These are phyloP conservation scores for Lamprotornis superbus DNA, from an alignment of 2,113 vertebrate genomes.

Conservation along the genomic window DNA sequence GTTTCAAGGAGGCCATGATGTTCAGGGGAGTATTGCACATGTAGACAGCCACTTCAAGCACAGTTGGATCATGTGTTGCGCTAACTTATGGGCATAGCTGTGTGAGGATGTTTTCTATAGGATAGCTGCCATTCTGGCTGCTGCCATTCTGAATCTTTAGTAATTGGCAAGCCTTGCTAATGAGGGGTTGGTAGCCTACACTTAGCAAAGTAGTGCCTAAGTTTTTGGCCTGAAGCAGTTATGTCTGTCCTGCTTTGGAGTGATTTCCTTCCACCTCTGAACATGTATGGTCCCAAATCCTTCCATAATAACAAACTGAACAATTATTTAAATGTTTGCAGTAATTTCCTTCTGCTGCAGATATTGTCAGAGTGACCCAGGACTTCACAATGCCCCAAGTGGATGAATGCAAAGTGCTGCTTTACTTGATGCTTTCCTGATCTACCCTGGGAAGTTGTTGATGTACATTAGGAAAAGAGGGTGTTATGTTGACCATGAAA, in stretches of 20 bases:
- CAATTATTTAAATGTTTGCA: constrained; percentile 43
- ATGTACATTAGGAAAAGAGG: constrained; percentile 12
- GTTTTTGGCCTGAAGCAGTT: neutral
- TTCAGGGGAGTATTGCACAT: neutral
- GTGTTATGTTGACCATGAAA: neutral
- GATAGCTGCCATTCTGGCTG: neutral
- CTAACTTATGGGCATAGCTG: neutral
- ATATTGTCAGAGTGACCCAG: constrained; percentile 20
- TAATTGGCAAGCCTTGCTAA: neutral
- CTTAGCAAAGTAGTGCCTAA: neutral
- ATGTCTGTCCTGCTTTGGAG: neutral
- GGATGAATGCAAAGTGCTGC: constrained; percentile 41
- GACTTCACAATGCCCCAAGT: constrained; percentile 15
- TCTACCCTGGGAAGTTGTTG: constrained; percentile 2
- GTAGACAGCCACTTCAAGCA: neutral
- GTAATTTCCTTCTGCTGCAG: constrained; percentile 48
- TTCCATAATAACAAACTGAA: neutral
- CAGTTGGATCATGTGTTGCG: neutral
- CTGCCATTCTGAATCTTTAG: neutral
- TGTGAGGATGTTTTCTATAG: neutral
- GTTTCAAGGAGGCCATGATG: neutral
- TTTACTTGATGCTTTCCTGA: constrained; percentile 16
- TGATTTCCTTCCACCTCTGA: neutral
- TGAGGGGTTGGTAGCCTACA: neutral
- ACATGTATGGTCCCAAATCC: neutral